Percentiles rank a stretch among this genome's conserved stretches.
phyloP scores from a whole-genome alignment of 2,797 vertebrate species.

The Chaunax sp. region DNA sequence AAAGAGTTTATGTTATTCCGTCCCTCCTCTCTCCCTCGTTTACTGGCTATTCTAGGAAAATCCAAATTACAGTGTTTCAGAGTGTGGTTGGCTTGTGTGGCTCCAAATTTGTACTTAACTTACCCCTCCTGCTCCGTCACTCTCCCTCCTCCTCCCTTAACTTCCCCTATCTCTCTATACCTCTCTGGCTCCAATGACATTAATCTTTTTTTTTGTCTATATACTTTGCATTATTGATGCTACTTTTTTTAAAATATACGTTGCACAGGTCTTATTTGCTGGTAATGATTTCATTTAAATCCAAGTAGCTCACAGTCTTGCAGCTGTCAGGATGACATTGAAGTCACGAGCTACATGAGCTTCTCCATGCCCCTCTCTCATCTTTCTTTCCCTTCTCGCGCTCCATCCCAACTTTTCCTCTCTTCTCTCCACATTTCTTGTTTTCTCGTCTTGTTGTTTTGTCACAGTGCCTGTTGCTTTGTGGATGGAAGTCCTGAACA shows the following conservation, averaged over 20 bases:
- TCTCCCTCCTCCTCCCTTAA: slow-evolving; percentile 55
- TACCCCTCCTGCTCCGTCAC: slow-evolving; percentile 75
- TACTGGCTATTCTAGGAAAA: slow-evolving; percentile 87
- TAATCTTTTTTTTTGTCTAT: slow-evolving; percentile 38
- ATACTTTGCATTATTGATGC: slow-evolving; percentile 18
- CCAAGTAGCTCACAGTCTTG: not conserved
- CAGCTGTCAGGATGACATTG: slow-evolving; percentile 8
- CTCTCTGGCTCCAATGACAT: slow-evolving; percentile 41
- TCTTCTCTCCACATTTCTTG: slow-evolving; percentile 35
- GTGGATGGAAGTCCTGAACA: slow-evolving; percentile 60
- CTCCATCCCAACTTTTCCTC: slow-evolving; percentile 28
- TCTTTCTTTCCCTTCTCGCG: slow-evolving; percentile 28
- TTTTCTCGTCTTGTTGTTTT: slow-evolving; percentile 67
- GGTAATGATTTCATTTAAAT: not conserved
- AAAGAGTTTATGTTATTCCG: slow-evolving; percentile 82
- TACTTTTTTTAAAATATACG: not conserved
- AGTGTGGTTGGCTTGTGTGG: slow-evolving; percentile 83
- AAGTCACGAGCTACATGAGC: slow-evolving; percentile 1
- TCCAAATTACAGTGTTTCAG: slow-evolving; percentile 88
- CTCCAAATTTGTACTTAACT: slow-evolving; percentile 84
- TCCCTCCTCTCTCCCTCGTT: slow-evolving; percentile 82
- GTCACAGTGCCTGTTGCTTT: slow-evolving; percentile 68
- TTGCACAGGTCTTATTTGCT: not conserved
- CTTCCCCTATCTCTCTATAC: slow-evolving; percentile 41
- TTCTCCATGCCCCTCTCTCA: too few relatives aligned